Evolutionary conservation across 2,888 invertebrate genomes (phyloP), one percentile per base, ranked within the genome.

Genomic region (Eristalis arbustorum): DNA sequence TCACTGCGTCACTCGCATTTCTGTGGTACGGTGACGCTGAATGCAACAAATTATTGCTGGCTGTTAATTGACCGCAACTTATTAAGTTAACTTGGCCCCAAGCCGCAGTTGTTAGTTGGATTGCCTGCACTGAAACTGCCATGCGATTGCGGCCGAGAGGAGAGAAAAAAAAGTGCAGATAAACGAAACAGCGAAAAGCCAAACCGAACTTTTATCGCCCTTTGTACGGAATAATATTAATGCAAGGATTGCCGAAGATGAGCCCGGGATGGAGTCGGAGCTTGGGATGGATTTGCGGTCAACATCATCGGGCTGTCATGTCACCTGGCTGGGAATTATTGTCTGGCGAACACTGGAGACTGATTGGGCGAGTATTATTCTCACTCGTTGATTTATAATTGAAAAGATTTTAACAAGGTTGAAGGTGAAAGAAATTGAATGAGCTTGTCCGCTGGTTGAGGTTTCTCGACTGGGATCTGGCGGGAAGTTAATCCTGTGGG

Each of bases 361-460:
- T 40, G 68, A 84, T 84, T 76, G 84, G 75, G 72, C 75, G 75
- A 34, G 71, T 61, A 63, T 79, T 71, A 67, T 72, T 74, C 63
- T 42, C 69, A 66, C 82, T 87, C 78, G 74, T 83, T 88, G 88
- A 84, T 83, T 80, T 83, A 88, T 88, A 88, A 88, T 84, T 88
- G 88, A 88, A 88, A 88, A 88, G 84, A 69, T 80, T 80, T 88
- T 88, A 88, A 88, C 88, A 84, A 88, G 88, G 88, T 88, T 88
- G 84, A 88, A 88, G 84, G 88, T 88, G 88, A 88, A 72, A 73
- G 79, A 82, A 64, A 62, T 76, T 78, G 73, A 81, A 80, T 72
- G 68, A 42, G 40, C 62, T 49, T 64, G 18, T 64, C 59, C 67
- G 63, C 18, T 49, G 5, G 61, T 67, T 42, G 56, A 25, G 64